phyloP scores from a whole-genome alignment of 2,888 invertebrate species.

The Patella ulyssiponensis region DNA sequence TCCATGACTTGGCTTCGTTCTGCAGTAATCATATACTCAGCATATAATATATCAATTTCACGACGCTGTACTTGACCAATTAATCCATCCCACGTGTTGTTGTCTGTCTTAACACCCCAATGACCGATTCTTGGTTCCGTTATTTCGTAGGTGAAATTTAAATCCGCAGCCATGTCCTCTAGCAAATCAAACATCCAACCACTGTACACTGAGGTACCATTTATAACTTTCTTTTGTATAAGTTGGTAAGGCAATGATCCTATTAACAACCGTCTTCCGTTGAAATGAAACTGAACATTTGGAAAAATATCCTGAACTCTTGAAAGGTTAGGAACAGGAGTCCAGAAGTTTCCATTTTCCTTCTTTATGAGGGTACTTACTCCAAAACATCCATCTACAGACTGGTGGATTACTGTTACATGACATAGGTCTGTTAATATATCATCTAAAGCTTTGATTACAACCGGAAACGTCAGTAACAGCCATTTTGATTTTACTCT shows the following conservation, averaged over 20 bases:
- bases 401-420: not conserved
- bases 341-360: not conserved
- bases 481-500: conserved; percentile 13
- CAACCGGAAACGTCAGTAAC: not conserved
- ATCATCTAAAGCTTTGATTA: not conserved
- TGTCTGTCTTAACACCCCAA: conserved; percentile 10
- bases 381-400: not conserved
- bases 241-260: conserved; percentile 4
- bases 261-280: not conserved
- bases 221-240: not conserved
- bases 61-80: not conserved
- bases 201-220: conserved; percentile 8
- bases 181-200: conserved; percentile 17
- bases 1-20: conserved; percentile 17
- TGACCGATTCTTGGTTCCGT: conserved; percentile 9
- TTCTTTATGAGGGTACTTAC: not conserved
- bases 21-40: conserved; percentile 9
- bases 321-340: not conserved
- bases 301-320: conserved; percentile 4
- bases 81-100: not conserved
- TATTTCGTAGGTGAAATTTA: conserved; percentile 21
- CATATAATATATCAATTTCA: conserved; percentile 14
- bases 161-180: not conserved
- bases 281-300: conserved; percentile 17
- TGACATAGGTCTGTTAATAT: conserved; percentile 5